A percentile compares a stretch with the other conserved stretches of the same genome.
Conservation (phyloP, 2,888 invertebrate genomes). For the Nomada lathburiana region DNA sequence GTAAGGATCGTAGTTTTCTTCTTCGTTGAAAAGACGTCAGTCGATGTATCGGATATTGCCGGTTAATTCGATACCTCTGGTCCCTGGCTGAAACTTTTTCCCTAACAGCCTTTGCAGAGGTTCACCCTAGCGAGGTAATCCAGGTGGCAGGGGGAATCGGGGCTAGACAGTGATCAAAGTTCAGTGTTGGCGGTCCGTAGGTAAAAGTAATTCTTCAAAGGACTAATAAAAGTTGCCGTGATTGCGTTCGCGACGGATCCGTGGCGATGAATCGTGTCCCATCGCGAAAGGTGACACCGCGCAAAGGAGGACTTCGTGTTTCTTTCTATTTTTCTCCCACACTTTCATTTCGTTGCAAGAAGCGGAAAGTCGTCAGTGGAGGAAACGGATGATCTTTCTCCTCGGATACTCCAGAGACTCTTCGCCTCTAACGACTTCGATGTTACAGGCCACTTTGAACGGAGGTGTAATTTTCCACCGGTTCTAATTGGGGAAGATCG, state of each 20-base stretch:
- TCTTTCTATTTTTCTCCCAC: background rate
- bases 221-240: conserved; percentile 40
- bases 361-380: background rate
- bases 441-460: background rate
- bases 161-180: conserved; percentile 12
- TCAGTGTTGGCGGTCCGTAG: conserved; percentile 6
- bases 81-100: background rate
- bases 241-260: conserved; percentile 9
- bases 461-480: background rate
- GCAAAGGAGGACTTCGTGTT: too few relatives aligned
- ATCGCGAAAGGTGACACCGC: conserved; percentile 1
- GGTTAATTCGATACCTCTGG: conserved; percentile 25
- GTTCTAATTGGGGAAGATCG: background rate
- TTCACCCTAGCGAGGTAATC: background rate
- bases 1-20: background rate
- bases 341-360: background rate
- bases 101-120: background rate
- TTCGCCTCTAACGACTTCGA: background rate
- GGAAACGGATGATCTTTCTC: background rate
- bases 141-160: background rate
- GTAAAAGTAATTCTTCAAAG: conserved; percentile 32
- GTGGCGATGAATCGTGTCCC: background rate
- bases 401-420: background rate
- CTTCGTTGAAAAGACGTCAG: conserved; percentile 3
- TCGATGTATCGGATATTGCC: conserved; percentile 13